Evolutionary conservation across 2,113 vertebrate species (phyloP).

Genomic region (Oriolus oriolus): DNA sequence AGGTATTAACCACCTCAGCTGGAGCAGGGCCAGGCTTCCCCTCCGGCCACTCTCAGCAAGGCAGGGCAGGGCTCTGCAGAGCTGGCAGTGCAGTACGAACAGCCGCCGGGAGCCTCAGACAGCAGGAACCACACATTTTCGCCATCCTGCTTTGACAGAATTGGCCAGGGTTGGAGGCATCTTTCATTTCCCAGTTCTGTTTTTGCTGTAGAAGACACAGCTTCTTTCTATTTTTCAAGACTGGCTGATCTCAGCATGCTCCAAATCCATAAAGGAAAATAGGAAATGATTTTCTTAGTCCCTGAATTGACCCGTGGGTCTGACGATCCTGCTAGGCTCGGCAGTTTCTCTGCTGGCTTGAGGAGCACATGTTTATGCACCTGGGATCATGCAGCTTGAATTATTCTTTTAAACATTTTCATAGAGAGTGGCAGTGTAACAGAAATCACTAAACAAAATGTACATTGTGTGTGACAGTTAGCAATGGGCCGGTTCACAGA

Average conservation of each 20-base stretch:
- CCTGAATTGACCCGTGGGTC: constrained; percentile 47
- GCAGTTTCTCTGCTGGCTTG: constrained; percentile 51
- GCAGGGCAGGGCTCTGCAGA: background rate
- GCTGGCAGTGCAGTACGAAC: background rate
- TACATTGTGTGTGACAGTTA: constrained; percentile 68
- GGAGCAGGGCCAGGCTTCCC: background rate
- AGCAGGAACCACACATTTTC: background rate
- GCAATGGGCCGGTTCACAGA: constrained; percentile 61
- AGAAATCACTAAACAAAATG: constrained; percentile 67
- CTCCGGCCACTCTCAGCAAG: background rate
- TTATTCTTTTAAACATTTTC: constrained; percentile 69
- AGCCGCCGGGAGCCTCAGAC: background rate
- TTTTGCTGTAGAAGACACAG: constrained; percentile 47
- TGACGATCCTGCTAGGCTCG: constrained; percentile 43
- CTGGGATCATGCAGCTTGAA: constrained; percentile 64
- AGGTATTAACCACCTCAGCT: background rate
- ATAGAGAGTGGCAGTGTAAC: constrained; percentile 61
- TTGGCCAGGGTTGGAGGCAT: constrained; percentile 4
- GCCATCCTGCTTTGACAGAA: background rate
- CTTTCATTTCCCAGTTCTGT: constrained; percentile 51
- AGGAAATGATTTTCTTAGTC: constrained; percentile 64
- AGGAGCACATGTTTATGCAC: constrained; percentile 49
- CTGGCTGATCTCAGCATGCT: constrained; percentile 49
- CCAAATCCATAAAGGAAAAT: constrained; percentile 56
- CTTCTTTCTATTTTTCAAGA: constrained; percentile 58